phyloP scores from a whole-genome alignment of 37 sponge, comb jelly and placozoan genomes.

The Mnemiopsis leidyi region DNA sequence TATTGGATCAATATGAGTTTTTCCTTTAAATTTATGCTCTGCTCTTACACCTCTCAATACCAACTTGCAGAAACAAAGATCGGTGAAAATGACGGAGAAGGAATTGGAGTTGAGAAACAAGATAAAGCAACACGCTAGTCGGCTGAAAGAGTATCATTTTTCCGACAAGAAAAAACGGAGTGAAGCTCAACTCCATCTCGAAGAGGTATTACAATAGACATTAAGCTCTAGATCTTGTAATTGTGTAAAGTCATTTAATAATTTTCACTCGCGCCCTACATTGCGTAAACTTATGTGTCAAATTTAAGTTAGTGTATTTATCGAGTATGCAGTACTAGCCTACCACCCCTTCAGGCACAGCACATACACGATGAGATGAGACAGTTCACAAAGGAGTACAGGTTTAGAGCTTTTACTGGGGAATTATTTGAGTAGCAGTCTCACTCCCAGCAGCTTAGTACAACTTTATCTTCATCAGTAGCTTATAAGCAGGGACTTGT shows the following conservation, averaged over 20 bases:
- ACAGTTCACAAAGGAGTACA: not conserved
- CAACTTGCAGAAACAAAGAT: not conserved
- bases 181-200: not conserved
- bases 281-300: too few species aligned
- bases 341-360: not conserved
- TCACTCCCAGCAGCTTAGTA: not conserved
- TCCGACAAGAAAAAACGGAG: not conserved
- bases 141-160: conserved; percentile 15
- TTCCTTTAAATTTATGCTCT: too few species aligned
- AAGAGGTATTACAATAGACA: not conserved
- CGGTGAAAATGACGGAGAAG: not conserved
- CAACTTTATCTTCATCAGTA: too few species aligned
- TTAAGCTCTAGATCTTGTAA: not conserved
- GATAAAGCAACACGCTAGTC: conserved; percentile 18
- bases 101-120: conserved; percentile 9
- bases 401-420: conserved; percentile 51
- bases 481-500: too few species aligned
- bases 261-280: too few species aligned
- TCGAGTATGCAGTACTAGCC: too few species aligned
- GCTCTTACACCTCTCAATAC: too few species aligned
- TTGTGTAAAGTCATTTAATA: not conserved
- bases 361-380: not conserved
- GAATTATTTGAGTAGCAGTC: not conserved
- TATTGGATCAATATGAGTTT: too few species aligned
- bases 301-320: too few species aligned